Evolutionary conservation across 2,888 invertebrate genomes (phyloP).

Genomic region (Bombylius discolor): DNA sequence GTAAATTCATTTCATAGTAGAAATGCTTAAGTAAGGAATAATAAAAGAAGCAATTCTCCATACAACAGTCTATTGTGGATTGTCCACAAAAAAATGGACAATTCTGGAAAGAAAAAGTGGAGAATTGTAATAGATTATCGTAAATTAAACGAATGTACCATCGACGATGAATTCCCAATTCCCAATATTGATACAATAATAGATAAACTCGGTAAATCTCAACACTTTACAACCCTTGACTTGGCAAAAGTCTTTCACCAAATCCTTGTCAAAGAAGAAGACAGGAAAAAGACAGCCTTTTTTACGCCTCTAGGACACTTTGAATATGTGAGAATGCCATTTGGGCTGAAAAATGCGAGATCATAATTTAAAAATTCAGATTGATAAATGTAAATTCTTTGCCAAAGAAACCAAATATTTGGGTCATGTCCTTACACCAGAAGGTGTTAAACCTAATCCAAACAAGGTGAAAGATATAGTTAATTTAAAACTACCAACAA

Average conservation of each 20-base stretch:
- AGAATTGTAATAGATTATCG: conserved; percentile 9
- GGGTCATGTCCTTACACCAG: conserved; percentile 14
- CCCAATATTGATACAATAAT: conserved; percentile 14
- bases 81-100: conserved; percentile 8
- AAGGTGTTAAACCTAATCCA: conserved; percentile 20
- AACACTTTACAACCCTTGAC: conserved; percentile 10
- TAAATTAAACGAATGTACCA: conserved; percentile 10
- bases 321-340: conserved; percentile 4
- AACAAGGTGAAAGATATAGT: conserved; percentile 14
- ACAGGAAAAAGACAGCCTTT: conserved; percentile 2
- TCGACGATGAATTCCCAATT: conserved; percentile 14
- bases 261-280: conserved; percentile 1
- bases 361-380: conserved; percentile 4
- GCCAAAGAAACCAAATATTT: conserved; percentile 14
- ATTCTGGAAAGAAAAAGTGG: conserved; percentile 11
- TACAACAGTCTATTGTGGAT: conserved; percentile 1
- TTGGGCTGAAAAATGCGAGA: conserved; percentile 4
- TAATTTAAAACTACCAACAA: conserved; percentile 15
- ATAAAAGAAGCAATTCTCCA: conserved; percentile 4
- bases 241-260: conserved; percentile 11
- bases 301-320: conserved; percentile 1
- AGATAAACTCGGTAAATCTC: conserved; percentile 11
- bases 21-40: conserved; percentile 17
- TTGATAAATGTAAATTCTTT: conserved; percentile 17
- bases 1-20: conserved; percentile 8